Evolutionary conservation across 1,140 invertebrate species (phyloP).

Genomic region (Oryctes rhinoceros): DNA sequence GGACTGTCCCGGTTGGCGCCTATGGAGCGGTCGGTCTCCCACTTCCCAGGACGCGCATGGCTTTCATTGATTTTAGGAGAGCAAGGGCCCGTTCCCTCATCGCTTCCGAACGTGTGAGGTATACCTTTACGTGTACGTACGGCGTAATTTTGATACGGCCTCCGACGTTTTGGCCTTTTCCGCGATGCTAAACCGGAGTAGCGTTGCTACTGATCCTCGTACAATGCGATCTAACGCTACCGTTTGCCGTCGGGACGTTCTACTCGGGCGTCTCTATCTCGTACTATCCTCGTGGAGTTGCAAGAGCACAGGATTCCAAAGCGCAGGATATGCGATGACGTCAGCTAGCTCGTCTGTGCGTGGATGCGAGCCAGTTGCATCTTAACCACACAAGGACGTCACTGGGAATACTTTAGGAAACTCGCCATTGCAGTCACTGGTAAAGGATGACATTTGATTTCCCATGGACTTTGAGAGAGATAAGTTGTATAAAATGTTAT

Average conservation of each 20-base stretch:
- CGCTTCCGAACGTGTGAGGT: background rate
- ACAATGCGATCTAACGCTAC: background rate
- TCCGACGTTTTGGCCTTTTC: background rate
- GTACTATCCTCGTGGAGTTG: slow-evolving; percentile 2
- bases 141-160: background rate
- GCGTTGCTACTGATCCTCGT: background rate
- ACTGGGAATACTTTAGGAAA: too few relatives aligned
- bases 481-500: too few relatives aligned
- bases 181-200: background rate
- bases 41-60: slow-evolving; percentile 54
- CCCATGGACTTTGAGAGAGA: too few relatives aligned
- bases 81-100: slow-evolving; percentile 44
- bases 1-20: slow-evolving; percentile 60
- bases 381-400: background rate
- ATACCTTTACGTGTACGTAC: background rate
- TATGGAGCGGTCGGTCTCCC: slow-evolving; percentile 54
- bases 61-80: slow-evolving; percentile 55
- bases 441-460: background rate
- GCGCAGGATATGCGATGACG: background rate
- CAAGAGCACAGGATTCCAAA: background rate
- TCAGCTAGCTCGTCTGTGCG: background rate
- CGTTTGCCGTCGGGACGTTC: background rate
- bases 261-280: background rate
- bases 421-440: background rate
- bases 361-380: background rate